Percentiles rank a stretch among this genome's conserved stretches.
phyloP scores from a whole-genome alignment of 2,113 vertebrate genomes.

The Phalacrocorax pelagicus region DNA sequence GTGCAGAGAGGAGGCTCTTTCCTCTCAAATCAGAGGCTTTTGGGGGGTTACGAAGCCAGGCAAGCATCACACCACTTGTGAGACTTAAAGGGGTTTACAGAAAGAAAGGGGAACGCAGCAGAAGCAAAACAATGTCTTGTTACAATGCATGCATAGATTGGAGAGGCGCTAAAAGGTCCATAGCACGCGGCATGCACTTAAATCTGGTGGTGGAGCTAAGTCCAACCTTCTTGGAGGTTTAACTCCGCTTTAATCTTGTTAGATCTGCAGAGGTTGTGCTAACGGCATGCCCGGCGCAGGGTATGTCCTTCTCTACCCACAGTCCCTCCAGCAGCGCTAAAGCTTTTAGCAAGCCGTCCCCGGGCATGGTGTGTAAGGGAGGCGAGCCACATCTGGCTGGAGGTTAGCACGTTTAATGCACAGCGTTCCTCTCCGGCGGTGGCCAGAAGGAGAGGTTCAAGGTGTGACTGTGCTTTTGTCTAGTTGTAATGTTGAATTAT shows the following conservation, averaged over 20 bases:
- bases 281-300: fast-evolving
- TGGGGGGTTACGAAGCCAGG: neutral
- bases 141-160: fast-evolving
- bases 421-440: neutral
- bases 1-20: neutral
- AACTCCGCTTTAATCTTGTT: neutral
- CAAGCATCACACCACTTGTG: too few relatives aligned
- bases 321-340: neutral
- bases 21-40: fast-evolving
- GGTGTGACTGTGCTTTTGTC: neutral
- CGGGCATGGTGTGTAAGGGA: fast-evolving
- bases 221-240: neutral
- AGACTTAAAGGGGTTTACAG: neutral
- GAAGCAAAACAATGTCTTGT: neutral
- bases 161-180: neutral
- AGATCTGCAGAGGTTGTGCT: neutral
- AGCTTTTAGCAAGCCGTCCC: neutral
- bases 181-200: fast-evolving
- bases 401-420: neutral
- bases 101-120: neutral
- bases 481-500: neutral
- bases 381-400: neutral
- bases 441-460: neutral
- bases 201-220: neutral
- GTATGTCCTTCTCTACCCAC: neutral